Evolutionary conservation across 2,888 invertebrate genomes (phyloP), one percentile per base, ranked within the genome.

Genomic region (Endomychus coccineus): DNA sequence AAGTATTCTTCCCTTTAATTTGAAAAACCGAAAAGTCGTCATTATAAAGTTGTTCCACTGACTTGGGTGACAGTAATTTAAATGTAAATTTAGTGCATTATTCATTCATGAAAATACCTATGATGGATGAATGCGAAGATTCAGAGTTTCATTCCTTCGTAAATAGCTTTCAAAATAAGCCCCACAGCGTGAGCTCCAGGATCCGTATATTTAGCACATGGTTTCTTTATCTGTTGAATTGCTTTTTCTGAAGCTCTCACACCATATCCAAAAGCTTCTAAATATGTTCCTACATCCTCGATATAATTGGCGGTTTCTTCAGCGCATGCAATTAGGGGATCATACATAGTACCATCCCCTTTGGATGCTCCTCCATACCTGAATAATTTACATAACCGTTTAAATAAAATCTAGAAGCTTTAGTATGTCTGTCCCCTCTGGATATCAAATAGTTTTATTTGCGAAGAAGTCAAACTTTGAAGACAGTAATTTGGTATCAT

Each of bases 301-400:
- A 68, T 43, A 15, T 48, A 49, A 27, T 54, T 37, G 23, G 37
- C 32, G 7, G 47, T 50, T 4, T 29, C 40, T n/a, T 45, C 38
- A 3, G 57, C 46, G 9, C 38, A 38, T 22, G 33, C 33, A 16
- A 19, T 43, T 19, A 69, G 46, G 15, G 66, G 59, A 46, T 63
- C 64, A 44, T 78, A 78, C 77, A 83, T 73, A 7, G 82, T 80
- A 43, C 78, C 67, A 47, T 79, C 75, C 1, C 80, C 80, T 23
- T 70, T 65, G 43, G 68, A 65, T 1, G 78, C 77, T 42, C 74
- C 71, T 22, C 79, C 77, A 57, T 82, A 80, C 54, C 69, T 73
- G 56, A 64, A 53, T 51, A 39, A 36, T 31, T n/a, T n/a, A n/a
- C n/a, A n/a, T n/a, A n/a, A n/a, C n/a, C n/a, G n/a, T n/a, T n/a